Conservation (phyloP, 2,113 vertebrate genomes). For the Corydoras sp. region DNA sequence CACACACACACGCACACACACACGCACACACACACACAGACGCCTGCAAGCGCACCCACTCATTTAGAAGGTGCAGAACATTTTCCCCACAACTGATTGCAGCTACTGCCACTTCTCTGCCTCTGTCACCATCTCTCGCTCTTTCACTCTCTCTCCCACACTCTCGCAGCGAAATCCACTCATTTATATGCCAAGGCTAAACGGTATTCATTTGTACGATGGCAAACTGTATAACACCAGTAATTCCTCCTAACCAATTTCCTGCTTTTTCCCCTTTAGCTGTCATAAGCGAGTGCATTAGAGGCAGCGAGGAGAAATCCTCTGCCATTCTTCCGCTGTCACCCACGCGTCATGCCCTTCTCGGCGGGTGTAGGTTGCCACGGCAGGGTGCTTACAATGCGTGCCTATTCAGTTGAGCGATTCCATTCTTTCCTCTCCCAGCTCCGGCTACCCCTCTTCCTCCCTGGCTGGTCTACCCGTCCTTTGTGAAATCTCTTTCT, state of each 20-base stretch:
- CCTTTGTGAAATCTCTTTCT: slow-evolving; percentile 39
- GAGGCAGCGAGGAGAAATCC: slow-evolving; percentile 78
- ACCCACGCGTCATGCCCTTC: slow-evolving; percentile 52
- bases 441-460: slow-evolving; percentile 19
- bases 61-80: slow-evolving; percentile 46
- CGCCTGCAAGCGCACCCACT: slow-evolving; percentile 7
- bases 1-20: slow-evolving; percentile 41
- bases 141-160: slow-evolving; percentile 43
- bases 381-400: slow-evolving; percentile 88
- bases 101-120: slow-evolving; percentile 50
- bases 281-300: slow-evolving; percentile 90
- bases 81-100: slow-evolving; percentile 58
- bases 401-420: slow-evolving; percentile 51
- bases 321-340: slow-evolving; percentile 67
- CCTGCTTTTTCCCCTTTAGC: slow-evolving; percentile 72
- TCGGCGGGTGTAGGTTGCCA: slow-evolving; percentile 79
- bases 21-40: not conserved
- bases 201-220: slow-evolving; percentile 78
- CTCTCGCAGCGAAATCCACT: slow-evolving; percentile 72
- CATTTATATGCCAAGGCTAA: slow-evolving; percentile 87
- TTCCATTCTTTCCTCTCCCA: slow-evolving; percentile 22
- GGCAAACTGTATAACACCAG: slow-evolving; percentile 73
- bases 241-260: slow-evolving; percentile 87
- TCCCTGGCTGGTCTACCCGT: slow-evolving; percentile 32
- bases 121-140: slow-evolving; percentile 40